Evolutionary conservation across 2,113 vertebrate species (phyloP), one percentile per base, ranked within the genome.

Genomic region (Mixornis gularis): DNA sequence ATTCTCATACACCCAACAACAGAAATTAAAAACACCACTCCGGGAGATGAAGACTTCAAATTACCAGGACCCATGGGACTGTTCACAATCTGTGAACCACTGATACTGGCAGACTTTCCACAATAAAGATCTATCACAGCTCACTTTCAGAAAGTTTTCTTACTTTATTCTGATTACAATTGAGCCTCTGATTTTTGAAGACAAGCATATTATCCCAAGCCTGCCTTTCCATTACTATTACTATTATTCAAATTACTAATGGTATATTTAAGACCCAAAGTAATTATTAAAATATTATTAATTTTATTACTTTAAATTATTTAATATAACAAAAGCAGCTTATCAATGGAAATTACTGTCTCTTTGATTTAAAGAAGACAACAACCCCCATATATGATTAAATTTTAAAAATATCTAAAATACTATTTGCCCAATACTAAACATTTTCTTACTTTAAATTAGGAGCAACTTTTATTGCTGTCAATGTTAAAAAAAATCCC

Each of bases 1-100:
- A 44, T 25, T 17, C 5, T 36, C 18, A 30, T 2, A 60, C 1
- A 34, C 3, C 5, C 32, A 68, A 26, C 8, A 66, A 81, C 0
- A 80, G 49, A 90, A 80, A 66, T 41, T 49, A 60, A 78, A 66
- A 38, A 46, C 40, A 66, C 13, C 19, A 19, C 32, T 55, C 9
- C 15, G 21, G 18, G 38, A 87, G 18, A 66, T 27, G 17, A 72
- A 85, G 49, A 82, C n/a, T 17, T 76, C 44, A 71, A 32, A 58
- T 51, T 82, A 79, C 12, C 21, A 93, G 40, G 89, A 81, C 40
- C 19, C 4, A 1, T 27, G 29, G 40, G 36, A 80, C 12, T 1
- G 7, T 20, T 55, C 3, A 0, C 36, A 62, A 40, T 18, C 29
- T 71, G 30, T 22, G 16, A 85, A 56, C 18, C 44, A 59, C 6